Percentiles rank a stretch among this genome's conserved stretches.
These are phyloP conservation scores for Helarctos malayanus DNA, from an alignment of 2,797 vertebrate genomes.

Conservation along the genomic window DNA sequence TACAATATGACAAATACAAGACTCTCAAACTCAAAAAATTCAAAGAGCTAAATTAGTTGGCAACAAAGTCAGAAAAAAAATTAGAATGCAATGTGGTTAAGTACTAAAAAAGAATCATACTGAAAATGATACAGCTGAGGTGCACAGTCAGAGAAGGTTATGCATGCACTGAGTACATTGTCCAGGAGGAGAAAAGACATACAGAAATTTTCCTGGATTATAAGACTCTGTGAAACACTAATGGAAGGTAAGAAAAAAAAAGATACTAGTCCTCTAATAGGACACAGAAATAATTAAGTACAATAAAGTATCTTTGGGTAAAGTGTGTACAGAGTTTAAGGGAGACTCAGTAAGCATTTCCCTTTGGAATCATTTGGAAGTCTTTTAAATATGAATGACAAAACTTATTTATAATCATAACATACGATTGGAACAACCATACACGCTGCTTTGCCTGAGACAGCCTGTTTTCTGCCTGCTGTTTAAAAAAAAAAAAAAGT, in stretches of 20 bases:
- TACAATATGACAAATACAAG: slow-evolving; percentile 11
- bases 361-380: background rate
- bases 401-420: background rate
- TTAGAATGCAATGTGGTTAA: background rate
- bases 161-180: background rate
- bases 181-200: background rate
- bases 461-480: background rate
- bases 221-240: slow-evolving; percentile 8
- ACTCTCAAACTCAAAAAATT: slow-evolving; percentile 31
- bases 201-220: background rate
- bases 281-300: slow-evolving; percentile 19
- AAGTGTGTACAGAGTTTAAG: background rate
- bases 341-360: background rate
- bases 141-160: background rate
- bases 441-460: background rate
- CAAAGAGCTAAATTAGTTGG: background rate
- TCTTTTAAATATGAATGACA: slow-evolving; percentile 24
- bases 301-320: background rate
- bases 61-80: slow-evolving; percentile 31
- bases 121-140: background rate
- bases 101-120: background rate
- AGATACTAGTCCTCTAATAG: background rate
- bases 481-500: background rate
- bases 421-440: background rate
- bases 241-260: background rate